Evolutionary conservation across 2,888 invertebrate species (phyloP), one percentile per base, ranked within the genome.

Genomic region (Eristalinus aeneus): DNA sequence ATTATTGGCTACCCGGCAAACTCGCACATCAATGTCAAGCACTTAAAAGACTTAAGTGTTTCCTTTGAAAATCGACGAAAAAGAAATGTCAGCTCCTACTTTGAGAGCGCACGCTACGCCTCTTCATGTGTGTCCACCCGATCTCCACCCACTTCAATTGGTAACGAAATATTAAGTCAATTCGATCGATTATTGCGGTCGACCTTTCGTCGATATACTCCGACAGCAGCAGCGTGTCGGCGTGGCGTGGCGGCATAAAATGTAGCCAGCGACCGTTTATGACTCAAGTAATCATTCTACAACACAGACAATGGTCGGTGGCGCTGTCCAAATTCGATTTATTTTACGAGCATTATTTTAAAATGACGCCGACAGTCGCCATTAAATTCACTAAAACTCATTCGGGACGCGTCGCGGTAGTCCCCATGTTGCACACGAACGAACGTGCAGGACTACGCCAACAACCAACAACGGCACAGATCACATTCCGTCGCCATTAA

Each of bases 291-390:
- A 72, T 82, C 61, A 68, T 46, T 76, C 61, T 23, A 27, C 56
- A 46, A 22, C 32, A 27, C 32, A 27, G 16, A 10, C 63, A 46
- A 56, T 65, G 54, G 60, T 8, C 63, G 54, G 60, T 8, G 61
- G n/a, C 20, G 54, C 83, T 74, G 83, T 78, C 83, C 56, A 16
- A 78, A 32, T 74, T 64, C 74, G 74, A 83, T 83, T 83, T 78
- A 83, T 74, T 78, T 83, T 65, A 78, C 69, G 83, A 83, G 77
- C 53, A n/a, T 31, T 53, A 74, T 78, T 78, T 83, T 65, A 60
- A 71, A 74, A 78, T 67, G 79, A 65, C 74, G 65, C 65, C 60
- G 79, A 74, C 78, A 53, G 61, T 65, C 22, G 65, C 74, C 53
- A 36, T 69, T 78, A 69, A 73, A 36, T 64, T 65, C 74, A 58